Evolutionary conservation across 1,140 invertebrate species (phyloP), one percentile per base, ranked within the genome.

Genomic region (Lerema accius): DNA sequence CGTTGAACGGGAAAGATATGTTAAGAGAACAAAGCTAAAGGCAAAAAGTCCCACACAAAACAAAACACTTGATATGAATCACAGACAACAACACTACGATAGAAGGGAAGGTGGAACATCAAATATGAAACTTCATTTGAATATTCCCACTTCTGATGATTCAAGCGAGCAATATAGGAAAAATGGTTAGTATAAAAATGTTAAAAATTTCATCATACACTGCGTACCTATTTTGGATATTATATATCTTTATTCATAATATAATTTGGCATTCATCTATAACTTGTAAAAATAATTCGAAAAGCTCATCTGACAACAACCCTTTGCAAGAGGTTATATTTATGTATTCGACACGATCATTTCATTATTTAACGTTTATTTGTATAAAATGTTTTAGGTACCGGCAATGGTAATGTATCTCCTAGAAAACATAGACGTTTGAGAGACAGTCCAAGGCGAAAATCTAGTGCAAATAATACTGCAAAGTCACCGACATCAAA

Each of bases 81-180:
- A 88, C 63, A 76, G 85, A 71, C 51, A 68, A 63, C 68, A 76
- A 50, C 79, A 85, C 74, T 86, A 86, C 53, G 86, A 87, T 15
- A 81, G 90, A 71, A 77, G 87, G 55, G 90, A 91, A 62, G 55
- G 63, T 39, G 50, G 79, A 61, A 80, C 81, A 11, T 88, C 89
- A 39, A 91, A 88, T 71, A 86, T 91, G 68, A 92, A 91, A 73
- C 64, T 92, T 32, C 89, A 91, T 74, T 69, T 92, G 11, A 91
- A 93, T 65, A 90, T 92, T 53, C 91, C 92, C 9, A 95, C 94
- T 6, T 95, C 94, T 1, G 94, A 95, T 71, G 94, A 95, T 75
- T 95, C 94, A 1, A 95, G 93, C 75, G 91, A 92, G 72, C 90
- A 92, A 67, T 92, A 91, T 61, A 77, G 86, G 69, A 87, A 89